Evolutionary conservation across 2,797 vertebrate genomes (phyloP), one percentile per base, ranked within the genome.

Genomic region (Halcyon smyrnensis): DNA sequence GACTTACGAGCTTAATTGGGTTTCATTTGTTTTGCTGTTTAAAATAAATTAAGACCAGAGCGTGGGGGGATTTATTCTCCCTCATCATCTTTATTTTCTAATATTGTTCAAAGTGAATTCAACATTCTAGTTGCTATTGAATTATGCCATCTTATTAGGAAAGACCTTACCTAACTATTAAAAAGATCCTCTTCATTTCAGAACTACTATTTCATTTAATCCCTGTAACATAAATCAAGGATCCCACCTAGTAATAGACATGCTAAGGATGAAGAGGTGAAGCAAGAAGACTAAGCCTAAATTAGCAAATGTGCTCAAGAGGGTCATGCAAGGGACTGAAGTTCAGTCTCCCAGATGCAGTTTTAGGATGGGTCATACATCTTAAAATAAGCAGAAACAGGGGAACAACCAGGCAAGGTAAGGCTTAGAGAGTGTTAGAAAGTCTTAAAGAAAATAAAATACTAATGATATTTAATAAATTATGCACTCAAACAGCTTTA

Each of bases 11-110:
- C 53, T 92, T 93, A 89, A 94, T 93, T 96, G 27, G 53, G 28
- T 89, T 94, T 87, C 78, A 91, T 89, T 94, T 96, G 93, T 96
- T 96, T 96, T 93, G 87, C 78, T 87, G 60, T 89, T 93, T 92
- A 80, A 96, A 91, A 92, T 85, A 92, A 97, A 96, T 85, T 74
- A 92, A 57, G 75, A 43, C 5, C 45, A 68, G 93, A 87, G 79
- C 20, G 41, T 59, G 70, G 86, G 54, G 67, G 67, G 51, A 84
- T 91, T 96, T 91, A 51, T 67, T 46, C 34, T 82, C 48, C 90
- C 64, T 92, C 51, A 3, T 19, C 43, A 48, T 59, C 54, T 54
- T 86, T 67, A 54, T 81, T 96, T 79, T 51, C 56, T n/a, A 36
- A 41, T 32, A 13, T 37, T 79, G 63, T 76, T 76, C 87, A 85